Evolutionary conservation across 2,797 vertebrate genomes (phyloP).

Genomic region (Scolopax rusticola): DNA sequence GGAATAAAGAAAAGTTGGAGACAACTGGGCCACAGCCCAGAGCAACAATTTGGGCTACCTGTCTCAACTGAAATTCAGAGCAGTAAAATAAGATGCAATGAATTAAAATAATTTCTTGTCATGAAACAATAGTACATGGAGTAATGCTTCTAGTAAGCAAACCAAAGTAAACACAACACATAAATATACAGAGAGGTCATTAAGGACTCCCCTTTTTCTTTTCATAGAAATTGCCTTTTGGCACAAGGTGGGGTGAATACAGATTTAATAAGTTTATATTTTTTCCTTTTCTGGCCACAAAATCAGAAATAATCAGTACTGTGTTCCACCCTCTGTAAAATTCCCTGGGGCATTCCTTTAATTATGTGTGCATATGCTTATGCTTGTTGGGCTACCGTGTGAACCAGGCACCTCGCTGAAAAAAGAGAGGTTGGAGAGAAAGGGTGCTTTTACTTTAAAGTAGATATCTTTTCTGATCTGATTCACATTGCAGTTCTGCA

Average conservation of each 20-base stretch:
- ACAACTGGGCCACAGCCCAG: neutral
- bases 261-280: neutral
- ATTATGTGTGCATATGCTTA: neutral
- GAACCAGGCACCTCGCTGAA: neutral
- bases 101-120: neutral
- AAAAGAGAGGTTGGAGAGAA: neutral
- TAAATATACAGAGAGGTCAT: neutral
- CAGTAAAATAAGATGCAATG: neutral
- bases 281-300: neutral
- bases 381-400: neutral
- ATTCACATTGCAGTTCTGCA: neutral
- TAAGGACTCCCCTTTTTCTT: neutral
- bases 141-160: neutral
- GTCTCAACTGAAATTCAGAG: neutral
- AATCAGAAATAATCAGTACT: neutral
- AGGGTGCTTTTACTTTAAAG: neutral
- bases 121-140: neutral
- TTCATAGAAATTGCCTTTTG: neutral
- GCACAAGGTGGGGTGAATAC: neutral
- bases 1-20: neutral
- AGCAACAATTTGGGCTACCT: neutral
- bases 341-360: neutral
- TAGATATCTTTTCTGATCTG: neutral
- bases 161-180: neutral
- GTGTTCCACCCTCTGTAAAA: neutral